A percentile compares a stretch with the other conserved stretches of the same genome.
Evolutionary conservation across 2,888 invertebrate genomes (phyloP).

Genomic region (Leptothorax acervorum): DNA sequence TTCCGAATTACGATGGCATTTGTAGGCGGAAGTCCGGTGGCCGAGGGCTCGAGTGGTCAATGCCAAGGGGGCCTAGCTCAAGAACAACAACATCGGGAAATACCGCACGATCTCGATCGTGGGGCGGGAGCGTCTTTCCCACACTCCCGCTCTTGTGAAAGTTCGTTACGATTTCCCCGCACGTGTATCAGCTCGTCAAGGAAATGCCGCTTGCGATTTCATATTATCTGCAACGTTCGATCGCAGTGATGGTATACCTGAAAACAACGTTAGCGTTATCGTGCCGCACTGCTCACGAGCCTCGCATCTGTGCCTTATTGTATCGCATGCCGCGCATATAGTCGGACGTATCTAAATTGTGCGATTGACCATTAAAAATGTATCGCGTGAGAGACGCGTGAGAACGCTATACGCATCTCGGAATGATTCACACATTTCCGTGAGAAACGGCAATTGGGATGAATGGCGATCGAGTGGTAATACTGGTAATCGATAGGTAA

Average conservation of each 20-base stretch:
- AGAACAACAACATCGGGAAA: slow-evolving; percentile 64
- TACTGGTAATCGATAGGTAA: neutral
- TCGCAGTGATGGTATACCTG: slow-evolving; percentile 10
- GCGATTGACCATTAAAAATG: slow-evolving; percentile 23
- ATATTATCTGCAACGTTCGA: slow-evolving; percentile 15
- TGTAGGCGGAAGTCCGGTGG: slow-evolving; percentile 71
- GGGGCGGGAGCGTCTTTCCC: slow-evolving; percentile 54
- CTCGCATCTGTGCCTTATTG: neutral
- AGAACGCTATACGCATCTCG: neutral
- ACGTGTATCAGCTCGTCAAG: slow-evolving; percentile 45
- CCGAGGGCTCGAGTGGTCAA: slow-evolving; percentile 71
- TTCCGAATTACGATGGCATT: slow-evolving; percentile 47
- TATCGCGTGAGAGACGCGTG: slow-evolving; percentile 28
- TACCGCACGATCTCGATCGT: slow-evolving; percentile 25
- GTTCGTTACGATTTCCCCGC: slow-evolving; percentile 46
- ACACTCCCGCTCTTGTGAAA: slow-evolving; percentile 37
- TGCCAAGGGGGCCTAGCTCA: slow-evolving; percentile 32
- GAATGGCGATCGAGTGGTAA: slow-evolving; percentile 7
- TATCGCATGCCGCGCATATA: neutral
- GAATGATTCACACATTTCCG: slow-evolving; percentile 48
- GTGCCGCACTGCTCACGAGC: neutral
- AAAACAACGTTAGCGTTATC: slow-evolving; percentile 16
- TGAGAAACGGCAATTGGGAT: slow-evolving; percentile 56
- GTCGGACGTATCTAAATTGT: slow-evolving; percentile 15
- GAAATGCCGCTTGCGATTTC: slow-evolving; percentile 40